Conservation (phyloP, 30 jellyfish, hydroid and myxozoan species). For the Cassiopea xamachana region DNA sequence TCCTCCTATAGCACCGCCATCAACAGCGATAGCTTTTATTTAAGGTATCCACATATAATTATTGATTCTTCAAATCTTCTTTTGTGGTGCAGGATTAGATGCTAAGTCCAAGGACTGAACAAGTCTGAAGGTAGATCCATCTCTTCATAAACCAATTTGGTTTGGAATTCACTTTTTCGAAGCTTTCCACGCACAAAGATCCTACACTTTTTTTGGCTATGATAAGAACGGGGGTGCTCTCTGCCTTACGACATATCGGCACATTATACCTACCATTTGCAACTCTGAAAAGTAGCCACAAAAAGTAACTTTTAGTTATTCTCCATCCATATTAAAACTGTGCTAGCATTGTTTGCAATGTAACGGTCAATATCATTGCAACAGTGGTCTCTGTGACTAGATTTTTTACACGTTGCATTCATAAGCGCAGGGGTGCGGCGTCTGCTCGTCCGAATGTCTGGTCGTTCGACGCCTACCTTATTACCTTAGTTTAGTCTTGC, state of each 20-base stretch:
- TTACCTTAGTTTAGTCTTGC: no score
- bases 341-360: no score
- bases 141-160: constrained; percentile 14
- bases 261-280: neutral
- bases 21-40: neutral
- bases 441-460: no score
- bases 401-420: no score
- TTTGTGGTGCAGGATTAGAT: constrained; percentile 57
- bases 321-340: no score
- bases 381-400: no score
- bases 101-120: constrained; percentile 36
- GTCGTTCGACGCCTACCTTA: no score
- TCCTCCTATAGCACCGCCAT: constrained; percentile 35
- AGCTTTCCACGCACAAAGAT: constrained; percentile 38
- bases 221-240: neutral
- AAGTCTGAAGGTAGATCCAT: constrained; percentile 49
- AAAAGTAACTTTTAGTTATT: no score
- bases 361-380: no score
- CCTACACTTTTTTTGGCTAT: constrained; percentile 34
- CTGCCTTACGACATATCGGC: neutral
- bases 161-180: constrained; percentile 38
- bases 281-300: neutral
- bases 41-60: constrained; percentile 7
- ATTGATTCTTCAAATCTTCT: constrained; percentile 50
- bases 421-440: no score